These are phyloP conservation scores for Eudasyphora cyanicolor DNA, from an alignment of 2,888 invertebrate species.

Conservation along the genomic window DNA sequence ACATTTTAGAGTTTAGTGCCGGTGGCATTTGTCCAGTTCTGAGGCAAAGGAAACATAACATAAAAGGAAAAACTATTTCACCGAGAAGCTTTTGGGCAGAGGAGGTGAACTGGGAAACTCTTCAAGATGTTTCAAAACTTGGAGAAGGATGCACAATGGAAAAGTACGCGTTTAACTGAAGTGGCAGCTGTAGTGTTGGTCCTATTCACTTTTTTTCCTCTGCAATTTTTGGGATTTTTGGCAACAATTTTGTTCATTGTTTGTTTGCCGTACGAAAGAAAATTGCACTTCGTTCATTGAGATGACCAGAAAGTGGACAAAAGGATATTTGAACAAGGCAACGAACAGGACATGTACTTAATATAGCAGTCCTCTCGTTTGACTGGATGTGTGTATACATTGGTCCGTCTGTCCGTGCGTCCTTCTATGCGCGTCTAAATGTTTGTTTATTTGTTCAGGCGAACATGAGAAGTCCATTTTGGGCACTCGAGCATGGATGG, in stretches of 20 bases:
- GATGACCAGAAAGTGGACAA: constrained; percentile 16
- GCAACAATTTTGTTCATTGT: constrained; percentile 45
- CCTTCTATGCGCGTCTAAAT: neutral
- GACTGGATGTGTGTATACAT: neutral
- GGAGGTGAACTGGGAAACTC: neutral
- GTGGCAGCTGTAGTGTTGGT: constrained; percentile 20
- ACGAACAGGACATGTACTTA: neutral
- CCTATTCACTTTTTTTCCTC: neutral
- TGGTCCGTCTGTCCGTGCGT: neutral
- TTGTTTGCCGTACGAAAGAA: constrained; percentile 24
- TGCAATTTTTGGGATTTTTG: constrained; percentile 11
- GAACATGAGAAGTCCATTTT: constrained; percentile 55
- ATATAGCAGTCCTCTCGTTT: constrained; percentile 12
- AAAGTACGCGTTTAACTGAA: constrained; percentile 8
- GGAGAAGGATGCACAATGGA: neutral
- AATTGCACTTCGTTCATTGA: constrained; percentile 6
- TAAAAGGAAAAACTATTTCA: neutral
- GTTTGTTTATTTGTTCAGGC: constrained; percentile 30
- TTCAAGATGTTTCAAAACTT: neutral
- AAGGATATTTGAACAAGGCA: constrained; percentile 1
- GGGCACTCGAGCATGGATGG: neutral
- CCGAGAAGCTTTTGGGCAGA: neutral
- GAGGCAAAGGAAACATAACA: constrained; percentile 21
- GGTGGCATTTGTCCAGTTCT: constrained; percentile 61
- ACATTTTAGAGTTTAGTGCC: constrained; percentile 57